Conservation (phyloP, 2,888 invertebrate species). For the Latrodectus hesperus region DNA sequence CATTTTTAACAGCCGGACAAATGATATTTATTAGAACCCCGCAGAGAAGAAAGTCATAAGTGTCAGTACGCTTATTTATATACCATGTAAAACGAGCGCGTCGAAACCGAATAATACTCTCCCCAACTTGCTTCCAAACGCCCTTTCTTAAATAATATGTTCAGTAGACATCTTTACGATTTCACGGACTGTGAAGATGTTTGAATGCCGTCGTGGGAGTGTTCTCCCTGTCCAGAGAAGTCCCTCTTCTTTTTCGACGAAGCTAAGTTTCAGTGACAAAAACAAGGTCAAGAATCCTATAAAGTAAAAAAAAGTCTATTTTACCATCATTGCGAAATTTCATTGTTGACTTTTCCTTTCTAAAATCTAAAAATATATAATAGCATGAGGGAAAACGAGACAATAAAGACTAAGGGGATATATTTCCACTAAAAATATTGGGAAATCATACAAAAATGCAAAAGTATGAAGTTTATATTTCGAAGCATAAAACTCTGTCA, state of each 20-base stretch:
- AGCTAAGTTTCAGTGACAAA: not conserved
- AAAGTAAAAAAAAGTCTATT: slow-evolving; percentile 34
- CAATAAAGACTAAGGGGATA: too few relatives aligned
- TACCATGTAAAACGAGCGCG: slow-evolving; percentile 20
- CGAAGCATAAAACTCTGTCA: too few relatives aligned
- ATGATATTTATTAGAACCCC: not conserved
- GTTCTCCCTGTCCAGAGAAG: not conserved
- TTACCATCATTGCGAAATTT: not conserved
- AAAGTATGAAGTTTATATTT: too few relatives aligned
- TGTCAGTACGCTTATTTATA: slow-evolving; percentile 56
- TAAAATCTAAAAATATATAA: too few relatives aligned
- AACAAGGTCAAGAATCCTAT: slow-evolving; percentile 56
- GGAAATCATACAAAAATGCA: too few relatives aligned
- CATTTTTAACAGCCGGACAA: not conserved
- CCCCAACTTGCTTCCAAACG: slow-evolving; percentile 14
- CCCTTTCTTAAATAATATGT: slow-evolving; percentile 36
- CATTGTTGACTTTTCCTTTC: not conserved
- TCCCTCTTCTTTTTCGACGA: slow-evolving; percentile 1
- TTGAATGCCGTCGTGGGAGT: slow-evolving; percentile 31
- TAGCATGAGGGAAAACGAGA: too few relatives aligned
- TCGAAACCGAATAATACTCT: slow-evolving; percentile 10
- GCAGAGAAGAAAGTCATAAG: slow-evolving; percentile 52
- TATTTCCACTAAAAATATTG: too few relatives aligned
- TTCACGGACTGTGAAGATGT: slow-evolving; percentile 44
- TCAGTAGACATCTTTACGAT: slow-evolving; percentile 51